Evolutionary conservation across 1,140 invertebrate species (phyloP), one percentile per base, ranked within the genome.

Genomic region (Aethina tumida): DNA sequence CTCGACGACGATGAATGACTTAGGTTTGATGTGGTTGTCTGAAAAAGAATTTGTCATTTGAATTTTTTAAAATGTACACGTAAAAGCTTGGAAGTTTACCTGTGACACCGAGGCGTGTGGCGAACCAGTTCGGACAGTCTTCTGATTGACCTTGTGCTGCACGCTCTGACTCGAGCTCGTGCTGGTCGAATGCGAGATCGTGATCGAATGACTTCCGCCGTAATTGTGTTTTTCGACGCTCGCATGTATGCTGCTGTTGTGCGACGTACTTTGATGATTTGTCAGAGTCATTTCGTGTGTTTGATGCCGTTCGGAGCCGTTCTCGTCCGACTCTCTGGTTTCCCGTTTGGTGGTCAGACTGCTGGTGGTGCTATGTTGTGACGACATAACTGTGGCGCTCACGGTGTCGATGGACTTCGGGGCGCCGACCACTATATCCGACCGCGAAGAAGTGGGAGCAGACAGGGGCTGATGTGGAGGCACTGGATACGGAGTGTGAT

Each of bases 381-480:
- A 22, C 69, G 75, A 73, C 50, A 79, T 72, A 71, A 81, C 74
- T 1, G 76, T 79, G 0, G 75, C 74, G 6, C 72, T 75, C 4
- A 52, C 49, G 42, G 78, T 77, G 38, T 81, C 73, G 19, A 69
- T 69, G 18, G 66, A 59, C 18, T 61, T 71, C 18, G 39, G 49
- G 6, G 37, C 43, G n/a, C 31, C 41, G 12, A 13, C 25, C 20
- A 49, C 8, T n/a, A n/a, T n/a, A 68, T 63, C 25, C 69, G 68
- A 43, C 12, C 50, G 41, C 10, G 47, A 45, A 4, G 76, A 62
- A 47, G 79, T 79, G 2, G 77, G 78, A 14, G 80, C 80, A 45
- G 79, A 79, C 43, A 79, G 77, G 1, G 79, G 75, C 49, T 82
- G 75, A n/a, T 73, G 74, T 49, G 73, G 79, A n/a, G 77, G 77